Conservation (phyloP, 35 echinoderm and acorn worm species). For the Heliocidaris tuberculata region DNA sequence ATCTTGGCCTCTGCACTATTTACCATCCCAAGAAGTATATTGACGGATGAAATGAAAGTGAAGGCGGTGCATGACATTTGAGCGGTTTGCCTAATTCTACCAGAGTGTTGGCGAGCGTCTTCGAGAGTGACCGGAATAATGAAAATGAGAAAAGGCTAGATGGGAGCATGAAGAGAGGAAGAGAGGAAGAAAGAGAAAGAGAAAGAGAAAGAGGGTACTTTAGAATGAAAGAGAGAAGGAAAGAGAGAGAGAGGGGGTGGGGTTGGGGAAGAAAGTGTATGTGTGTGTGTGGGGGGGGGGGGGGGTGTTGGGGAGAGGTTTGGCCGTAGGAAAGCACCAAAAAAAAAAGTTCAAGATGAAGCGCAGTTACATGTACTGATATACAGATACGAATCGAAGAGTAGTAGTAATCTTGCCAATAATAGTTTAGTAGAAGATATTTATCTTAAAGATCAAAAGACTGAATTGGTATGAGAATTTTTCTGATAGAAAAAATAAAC, state of each 20-base stretch:
- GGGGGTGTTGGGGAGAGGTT: neutral
- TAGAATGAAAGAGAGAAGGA: no score
- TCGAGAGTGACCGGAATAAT: neutral
- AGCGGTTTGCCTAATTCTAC: neutral
- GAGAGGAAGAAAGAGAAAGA: neutral
- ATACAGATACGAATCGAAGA: neutral
- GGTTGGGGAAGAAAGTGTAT: no score
- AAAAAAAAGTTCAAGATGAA: no score
- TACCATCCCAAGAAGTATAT: neutral
- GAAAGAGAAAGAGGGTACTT: neutral
- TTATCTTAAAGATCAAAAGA: no score
- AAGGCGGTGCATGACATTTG: slow-evolving; percentile 8
- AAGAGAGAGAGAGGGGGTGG: no score
- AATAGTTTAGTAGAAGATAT: no score
- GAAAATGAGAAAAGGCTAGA: neutral
- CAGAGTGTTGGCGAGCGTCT: neutral
- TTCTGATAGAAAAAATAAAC: no score
- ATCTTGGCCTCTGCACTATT: neutral
- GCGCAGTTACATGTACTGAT: no score
- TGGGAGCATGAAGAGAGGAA: neutral
- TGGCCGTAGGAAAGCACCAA: no score
- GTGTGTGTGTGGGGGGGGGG: no score
- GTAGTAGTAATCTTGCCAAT: no score
- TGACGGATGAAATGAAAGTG: neutral
- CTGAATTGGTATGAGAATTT: no score